These are phyloP conservation scores for Catharus bicknelli DNA, from an alignment of 2,113 vertebrate genomes.

Conservation along the genomic window DNA sequence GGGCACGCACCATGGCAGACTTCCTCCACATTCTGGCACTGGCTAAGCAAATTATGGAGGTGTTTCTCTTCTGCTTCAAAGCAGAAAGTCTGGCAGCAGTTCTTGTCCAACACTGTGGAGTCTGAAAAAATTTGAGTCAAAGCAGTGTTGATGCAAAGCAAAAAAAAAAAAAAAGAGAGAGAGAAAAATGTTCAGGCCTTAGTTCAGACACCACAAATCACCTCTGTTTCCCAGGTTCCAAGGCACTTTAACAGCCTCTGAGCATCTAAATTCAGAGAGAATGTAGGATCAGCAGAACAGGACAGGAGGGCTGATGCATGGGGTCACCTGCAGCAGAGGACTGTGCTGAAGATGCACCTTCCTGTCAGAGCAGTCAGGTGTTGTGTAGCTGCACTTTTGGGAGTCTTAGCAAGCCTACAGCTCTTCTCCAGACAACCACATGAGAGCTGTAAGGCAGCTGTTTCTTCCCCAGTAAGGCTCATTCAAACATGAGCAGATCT, in stretches of 20 bases:
- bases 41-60: background rate
- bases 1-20: background rate
- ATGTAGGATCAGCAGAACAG: background rate
- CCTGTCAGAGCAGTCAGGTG: background rate
- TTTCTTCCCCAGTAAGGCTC: background rate
- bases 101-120: background rate
- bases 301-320: background rate
- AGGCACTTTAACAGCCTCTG: background rate
- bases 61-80: slow-evolving; percentile 37
- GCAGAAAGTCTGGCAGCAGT: background rate
- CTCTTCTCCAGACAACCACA: background rate
- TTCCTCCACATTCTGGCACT: slow-evolving; percentile 24
- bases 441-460: background rate
- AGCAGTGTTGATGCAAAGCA: background rate
- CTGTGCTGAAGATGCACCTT: background rate
- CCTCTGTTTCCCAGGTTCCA: background rate
- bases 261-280: background rate
- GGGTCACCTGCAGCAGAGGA: background rate
- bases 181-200: background rate
- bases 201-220: background rate
- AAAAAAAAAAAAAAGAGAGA: background rate
- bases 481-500: background rate
- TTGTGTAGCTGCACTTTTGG: background rate
- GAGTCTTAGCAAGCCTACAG: background rate
- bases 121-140: background rate